phyloP scores from a whole-genome alignment of 2,888 invertebrate genomes.

The Brenthis daphne region DNA sequence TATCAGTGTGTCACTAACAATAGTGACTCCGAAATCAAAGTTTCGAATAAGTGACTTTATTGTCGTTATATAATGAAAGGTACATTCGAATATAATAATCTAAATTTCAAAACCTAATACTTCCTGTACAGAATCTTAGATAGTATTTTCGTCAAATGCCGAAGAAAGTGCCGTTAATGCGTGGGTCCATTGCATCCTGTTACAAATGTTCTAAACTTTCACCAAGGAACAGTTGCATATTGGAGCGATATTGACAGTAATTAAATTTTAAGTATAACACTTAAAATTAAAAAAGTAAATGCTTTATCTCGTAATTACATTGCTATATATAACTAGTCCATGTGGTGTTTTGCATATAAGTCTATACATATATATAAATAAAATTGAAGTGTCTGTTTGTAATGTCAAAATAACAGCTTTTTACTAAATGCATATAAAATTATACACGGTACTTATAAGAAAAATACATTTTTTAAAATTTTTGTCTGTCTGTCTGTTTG shows the following conservation, averaged over 20 bases:
- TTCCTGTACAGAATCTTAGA: conserved; percentile 3
- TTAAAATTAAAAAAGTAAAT: background rate
- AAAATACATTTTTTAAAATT: no score
- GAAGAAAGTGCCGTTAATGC: conserved; percentile 26
- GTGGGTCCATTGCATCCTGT: conserved; percentile 27
- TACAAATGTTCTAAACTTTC: conserved; percentile 28
- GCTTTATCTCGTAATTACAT: background rate
- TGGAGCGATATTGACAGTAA: background rate
- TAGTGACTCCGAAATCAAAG: no score
- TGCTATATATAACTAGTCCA: no score
- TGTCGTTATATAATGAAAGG: background rate
- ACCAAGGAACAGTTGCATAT: conserved; percentile 28
- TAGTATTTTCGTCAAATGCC: conserved; percentile 14
- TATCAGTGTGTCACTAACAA: no score
- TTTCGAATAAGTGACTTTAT: no score
- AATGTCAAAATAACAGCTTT: no score
- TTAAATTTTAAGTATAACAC: conserved; percentile 1
- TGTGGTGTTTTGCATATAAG: no score
- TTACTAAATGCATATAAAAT: no score
- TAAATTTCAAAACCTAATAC: conserved; percentile 15
- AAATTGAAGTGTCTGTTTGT: no score
- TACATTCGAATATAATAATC: conserved; percentile 7
- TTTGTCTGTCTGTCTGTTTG: no score
- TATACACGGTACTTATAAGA: no score
- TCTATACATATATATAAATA: no score